These are phyloP conservation scores for Lepisosteus oculatus DNA, from an alignment of 2,113 vertebrate genomes.

Conservation along the genomic window DNA sequence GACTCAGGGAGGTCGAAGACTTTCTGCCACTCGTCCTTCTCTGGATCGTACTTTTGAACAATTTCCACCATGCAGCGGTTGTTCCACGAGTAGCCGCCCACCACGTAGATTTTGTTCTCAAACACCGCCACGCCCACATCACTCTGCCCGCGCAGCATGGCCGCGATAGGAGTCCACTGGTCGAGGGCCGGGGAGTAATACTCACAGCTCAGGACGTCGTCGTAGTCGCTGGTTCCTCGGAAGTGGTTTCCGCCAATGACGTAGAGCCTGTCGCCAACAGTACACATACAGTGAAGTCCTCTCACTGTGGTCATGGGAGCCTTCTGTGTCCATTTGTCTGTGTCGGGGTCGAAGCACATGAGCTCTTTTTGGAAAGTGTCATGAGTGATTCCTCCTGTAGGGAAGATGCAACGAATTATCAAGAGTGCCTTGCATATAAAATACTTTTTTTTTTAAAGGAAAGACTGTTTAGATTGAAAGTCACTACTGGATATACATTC, in stretches of 20 bases:
- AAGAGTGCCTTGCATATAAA: background rate
- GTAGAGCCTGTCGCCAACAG: constrained; percentile 93
- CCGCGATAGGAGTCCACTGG: constrained; percentile 94
- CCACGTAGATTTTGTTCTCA: constrained; percentile 97
- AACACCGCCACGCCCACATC: constrained; percentile 97
- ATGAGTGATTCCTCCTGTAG: constrained; percentile 92
- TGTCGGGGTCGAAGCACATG: constrained; percentile 98
- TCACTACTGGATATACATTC: no score
- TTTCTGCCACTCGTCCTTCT: constrained; percentile 98
- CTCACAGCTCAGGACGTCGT: constrained; percentile 96
- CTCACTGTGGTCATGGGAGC: constrained; percentile 95
- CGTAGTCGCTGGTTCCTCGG: constrained; percentile 95
- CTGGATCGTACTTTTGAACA: constrained; percentile 96
- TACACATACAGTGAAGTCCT: constrained; percentile 98
- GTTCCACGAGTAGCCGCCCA: constrained; percentile 98
- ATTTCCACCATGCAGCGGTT: constrained; percentile 99
- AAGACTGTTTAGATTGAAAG: no score
- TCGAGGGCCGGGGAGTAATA: constrained; percentile 95
- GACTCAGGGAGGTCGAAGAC: constrained; percentile 98
- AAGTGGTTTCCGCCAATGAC: constrained; percentile 99
- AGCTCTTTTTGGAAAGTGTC: constrained; percentile 99
- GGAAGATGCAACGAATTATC: constrained; percentile 23
- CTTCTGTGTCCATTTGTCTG: constrained; percentile 97
- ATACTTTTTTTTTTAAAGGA: background rate
- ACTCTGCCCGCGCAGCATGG: constrained; percentile 96